Evolutionary conservation across 2,113 vertebrate species (phyloP).

Genomic region (Serinus canaria): DNA sequence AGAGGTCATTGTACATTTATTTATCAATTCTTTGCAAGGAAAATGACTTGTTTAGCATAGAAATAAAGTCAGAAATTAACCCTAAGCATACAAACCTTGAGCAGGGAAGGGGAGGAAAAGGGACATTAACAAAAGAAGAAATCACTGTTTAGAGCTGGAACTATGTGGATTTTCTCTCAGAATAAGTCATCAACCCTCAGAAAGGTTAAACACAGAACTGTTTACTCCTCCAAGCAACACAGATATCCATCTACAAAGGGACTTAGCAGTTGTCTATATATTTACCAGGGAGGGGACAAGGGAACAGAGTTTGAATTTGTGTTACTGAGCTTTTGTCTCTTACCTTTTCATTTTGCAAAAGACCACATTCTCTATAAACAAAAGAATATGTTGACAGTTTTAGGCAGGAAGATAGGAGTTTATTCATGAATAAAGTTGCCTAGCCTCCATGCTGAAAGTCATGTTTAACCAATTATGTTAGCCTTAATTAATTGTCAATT

Average conservation of each 20-base stretch:
- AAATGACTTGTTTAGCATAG: background rate
- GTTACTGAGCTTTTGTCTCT: conserved; percentile 98
- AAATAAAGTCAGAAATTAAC: conserved; percentile 37
- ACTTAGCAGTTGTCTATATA: conserved; percentile 71
- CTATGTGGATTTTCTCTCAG: conserved; percentile 29
- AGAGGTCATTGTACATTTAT: conserved; percentile 4
- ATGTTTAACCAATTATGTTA: conserved; percentile 80
- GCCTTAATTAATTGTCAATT: conserved; percentile 79
- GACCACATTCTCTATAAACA: conserved; percentile 99
- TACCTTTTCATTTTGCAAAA: conserved; percentile 99
- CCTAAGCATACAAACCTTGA: conserved; percentile 73
- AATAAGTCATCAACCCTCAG: conserved; percentile 41
- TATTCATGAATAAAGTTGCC: conserved; percentile 94
- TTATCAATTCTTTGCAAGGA: background rate
- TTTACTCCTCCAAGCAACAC: conserved; percentile 74
- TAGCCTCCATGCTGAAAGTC: conserved; percentile 98
- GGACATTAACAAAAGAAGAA: conserved; percentile 56
- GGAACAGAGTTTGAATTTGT: conserved; percentile 89
- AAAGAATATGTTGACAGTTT: conserved; percentile 99
- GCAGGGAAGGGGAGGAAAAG: conserved; percentile 43
- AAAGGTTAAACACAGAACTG: conserved; percentile 64
- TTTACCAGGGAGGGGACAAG: conserved; percentile 84
- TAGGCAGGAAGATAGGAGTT: conserved; percentile 99
- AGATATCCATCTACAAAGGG: conserved; percentile 77
- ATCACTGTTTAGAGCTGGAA: conserved; percentile 44